Base-by-base conservation (phyloP, 2,113 vertebrate genomes). In the Limanda limanda region DNA sequence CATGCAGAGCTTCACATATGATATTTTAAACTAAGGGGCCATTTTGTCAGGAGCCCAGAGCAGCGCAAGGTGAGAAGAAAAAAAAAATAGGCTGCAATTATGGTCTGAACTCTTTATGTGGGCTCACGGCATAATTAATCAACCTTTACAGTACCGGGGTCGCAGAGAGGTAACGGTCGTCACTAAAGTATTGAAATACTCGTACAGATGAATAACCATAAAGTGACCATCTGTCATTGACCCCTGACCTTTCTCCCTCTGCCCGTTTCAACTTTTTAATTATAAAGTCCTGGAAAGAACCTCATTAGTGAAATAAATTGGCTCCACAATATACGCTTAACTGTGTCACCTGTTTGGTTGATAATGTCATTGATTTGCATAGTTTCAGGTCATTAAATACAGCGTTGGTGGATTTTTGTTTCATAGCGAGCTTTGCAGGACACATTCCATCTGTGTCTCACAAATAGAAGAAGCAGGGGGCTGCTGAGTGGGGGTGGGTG, bases 221-320 rank as follows among this genome's bases (percentile, higher is more conserved):
- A 31, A 68, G 18, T 48, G 21, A 60, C 60, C 70, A 31, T 85
- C 61, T 56, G 67, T 60, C 76, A 70, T 52, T n/a, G 10, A 51
- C 61, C 60, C n/a, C 27, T 74, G n/a, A 72, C 71, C 47, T 51
- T 79, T 62, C 64, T 24, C 21, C 48, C 27, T 23, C 21, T 60
- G 23, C 60, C 23, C 21, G 54, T 70, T 79, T 78, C 58, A 85
- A 81, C 45, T 63, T 62, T 58, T 12, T 66, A 84, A 77, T 81
- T 85, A 76, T 18, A 69, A 31, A 23, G 21, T 59, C 31, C 40
- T 67, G 59, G 31, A 69, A 64, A 71, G 60, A 85, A 86, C 67
- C 62, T 75, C 5, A 74, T 81, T 88, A 74, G 75, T 45, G 15
- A 71, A 86, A 74, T 81, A 48, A 81, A 85, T 76, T 88, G 71